Evolutionary conservation across 2,888 invertebrate species (phyloP), one percentile per base, ranked within the genome.

Genomic region (Iphiclides podalirius): DNA sequence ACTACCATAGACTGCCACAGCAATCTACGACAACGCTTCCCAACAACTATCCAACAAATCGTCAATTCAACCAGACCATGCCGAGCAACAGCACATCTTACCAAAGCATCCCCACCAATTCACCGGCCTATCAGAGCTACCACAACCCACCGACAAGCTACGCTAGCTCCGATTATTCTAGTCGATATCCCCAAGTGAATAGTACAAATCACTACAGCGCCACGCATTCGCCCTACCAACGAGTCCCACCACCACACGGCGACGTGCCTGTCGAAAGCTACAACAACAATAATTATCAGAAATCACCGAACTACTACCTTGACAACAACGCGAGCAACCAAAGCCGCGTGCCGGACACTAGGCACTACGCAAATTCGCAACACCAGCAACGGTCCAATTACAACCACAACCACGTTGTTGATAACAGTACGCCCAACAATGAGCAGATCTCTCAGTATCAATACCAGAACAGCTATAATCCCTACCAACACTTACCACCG

Each of bases 401-500:
- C 54, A 84, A 75, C 58, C 75, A 77, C 41, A 81, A 75, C 37
- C 65, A 76, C 34, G 79, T 78, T 56, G 66, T 71, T 14, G 77
- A 75, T 40, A 68, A 62, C 47, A 55, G 59, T 52, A 51, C 56
- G 16, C 47, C 66, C 11, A 68, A 61, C 53, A 74, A 56, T 54
- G 77, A 77, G 13, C 74, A 67, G 55, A 61, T 60, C 58, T 67
- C 63, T 41, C 79, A 72, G 54, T 79, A 81, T 63, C 76, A 77
- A 59, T 83, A 75, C 52, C 81, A 72, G 81, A 90, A 64, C 74
- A 68, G 66, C 17, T 86, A 83, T 55, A 82, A 78, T 52, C 91
- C 92, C 0, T 94, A 94, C 64, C 93, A 93, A 71, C 93, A 91
- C 62, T 84, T 91, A 28, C 90, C 91, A 3, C 85, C 89, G 3